Evolutionary conservation across 23 tunicate species (phyloP), one percentile per base, ranked within the genome.

Genomic region (Trididemnum clinides): DNA sequence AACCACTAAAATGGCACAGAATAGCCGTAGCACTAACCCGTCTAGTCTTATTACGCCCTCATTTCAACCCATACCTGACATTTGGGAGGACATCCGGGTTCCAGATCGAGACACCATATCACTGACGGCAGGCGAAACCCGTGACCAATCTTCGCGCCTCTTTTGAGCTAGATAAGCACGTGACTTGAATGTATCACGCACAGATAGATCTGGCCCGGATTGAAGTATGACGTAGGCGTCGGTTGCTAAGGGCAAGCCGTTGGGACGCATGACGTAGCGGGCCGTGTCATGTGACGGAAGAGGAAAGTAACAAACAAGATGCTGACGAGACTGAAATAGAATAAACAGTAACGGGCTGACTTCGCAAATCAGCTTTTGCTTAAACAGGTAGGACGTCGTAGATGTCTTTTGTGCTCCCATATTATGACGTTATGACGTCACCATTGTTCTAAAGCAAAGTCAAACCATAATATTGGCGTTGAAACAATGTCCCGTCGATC

Each of bases 101-200:
- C 87, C 97, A 25, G 97, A 92, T 28, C 97, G 83, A 44, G 97
- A 92, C 97, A 92, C 87, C 57, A 92, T 62, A 27, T 92, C 97
- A 39, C 97, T 92, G 6, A 92, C 91, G 32, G 85, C 97, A 0
- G 97, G 97, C 21, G 97, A 82, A 34, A 92, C 91, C 39, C 85
- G 88, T 64, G 90, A 82, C 91, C 91, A 92, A 18, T 86, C 88
- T 28, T 92, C 91, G 77, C 97, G 82, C 65, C 97, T 65, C 70
- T 92, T 92, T 15, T 70, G 80, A 35, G 97, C 97, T 71, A 92
- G 69, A 69, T 87, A 92, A 15, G 97, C 82, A 66, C 97, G 91
- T 34, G 97, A 84, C 72, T 92, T 92, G 51, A 27, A 87, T 62
- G 75, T 50, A 34, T 92, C 97, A 34, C 91, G 97, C 74, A 77